phyloP scores from a whole-genome alignment of 2,888 invertebrate genomes.

The Agrilus mali region DNA sequence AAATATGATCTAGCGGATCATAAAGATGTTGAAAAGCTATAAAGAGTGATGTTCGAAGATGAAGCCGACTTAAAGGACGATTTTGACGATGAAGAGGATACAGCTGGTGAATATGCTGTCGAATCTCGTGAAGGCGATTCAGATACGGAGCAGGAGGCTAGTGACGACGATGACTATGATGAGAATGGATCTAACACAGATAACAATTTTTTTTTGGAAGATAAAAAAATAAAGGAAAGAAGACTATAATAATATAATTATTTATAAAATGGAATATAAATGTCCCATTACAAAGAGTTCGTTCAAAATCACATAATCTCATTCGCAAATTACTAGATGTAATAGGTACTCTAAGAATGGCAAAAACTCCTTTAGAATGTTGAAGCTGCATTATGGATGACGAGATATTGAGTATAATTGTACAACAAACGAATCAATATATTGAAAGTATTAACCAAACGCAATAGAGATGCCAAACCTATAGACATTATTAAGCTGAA shows the following conservation, averaged over 20 bases:
- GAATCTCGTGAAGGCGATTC: slow-evolving; percentile 1
- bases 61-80: too few species aligned
- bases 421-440: too few species aligned
- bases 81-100: too few species aligned
- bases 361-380: slow-evolving; percentile 5
- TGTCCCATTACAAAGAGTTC: neutral
- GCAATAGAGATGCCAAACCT: too few species aligned
- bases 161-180: neutral
- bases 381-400: slow-evolving; percentile 9
- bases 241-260: too few species aligned
- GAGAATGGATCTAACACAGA: neutral
- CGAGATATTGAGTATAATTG: slow-evolving; percentile 13
- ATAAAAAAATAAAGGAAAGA: too few species aligned
- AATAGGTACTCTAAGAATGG: neutral
- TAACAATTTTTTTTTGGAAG: slow-evolving; percentile 1
- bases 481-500: too few species aligned
- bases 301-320: neutral
- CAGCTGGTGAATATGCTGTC: too few species aligned
- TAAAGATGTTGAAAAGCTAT: too few species aligned
- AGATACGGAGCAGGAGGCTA: slow-evolving; percentile 2
- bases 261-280: neutral
- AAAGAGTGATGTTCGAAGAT: too few species aligned
- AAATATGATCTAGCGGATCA: too few species aligned
- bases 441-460: too few species aligned
- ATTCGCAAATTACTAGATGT: neutral